A percentile compares a stretch with the other conserved stretches of the same genome.
phyloP scores from a whole-genome alignment of 2,113 vertebrate genomes.

The Phyllopteryx taeniolatus region DNA sequence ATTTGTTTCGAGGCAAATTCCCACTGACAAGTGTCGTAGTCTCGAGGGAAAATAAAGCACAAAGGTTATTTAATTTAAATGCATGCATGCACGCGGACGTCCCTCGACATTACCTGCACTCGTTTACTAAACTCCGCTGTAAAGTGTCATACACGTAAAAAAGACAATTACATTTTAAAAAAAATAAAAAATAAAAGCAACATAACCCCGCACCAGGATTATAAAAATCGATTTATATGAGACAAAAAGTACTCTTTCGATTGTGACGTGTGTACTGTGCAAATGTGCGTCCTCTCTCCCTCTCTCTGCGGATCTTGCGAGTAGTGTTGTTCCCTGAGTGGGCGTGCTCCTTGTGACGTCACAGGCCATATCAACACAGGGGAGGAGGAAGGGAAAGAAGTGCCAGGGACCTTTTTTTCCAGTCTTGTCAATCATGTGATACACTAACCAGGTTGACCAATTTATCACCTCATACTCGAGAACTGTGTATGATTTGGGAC shows the following conservation, averaged over 20 bases:
- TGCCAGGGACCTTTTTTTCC: neutral
- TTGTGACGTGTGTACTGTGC: neutral
- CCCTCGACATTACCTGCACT: slow-evolving; percentile 69
- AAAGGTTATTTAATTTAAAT: neutral
- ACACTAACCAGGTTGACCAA: neutral
- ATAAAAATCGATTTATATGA: neutral
- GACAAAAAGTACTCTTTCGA: neutral
- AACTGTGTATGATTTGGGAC: too few species aligned
- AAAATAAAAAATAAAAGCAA: slow-evolving; percentile 3
- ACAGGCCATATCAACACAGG: neutral
- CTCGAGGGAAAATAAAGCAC: neutral
- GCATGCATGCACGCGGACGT: slow-evolving; percentile 33
- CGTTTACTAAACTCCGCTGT: slow-evolving; percentile 61
- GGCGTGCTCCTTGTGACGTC: neutral
- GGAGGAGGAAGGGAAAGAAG: neutral
- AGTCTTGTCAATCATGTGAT: neutral
- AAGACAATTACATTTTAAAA: neutral
- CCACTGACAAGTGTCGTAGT: neutral
- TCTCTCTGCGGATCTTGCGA: neutral
- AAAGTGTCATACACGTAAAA: slow-evolving; percentile 36
- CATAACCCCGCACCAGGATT: neutral
- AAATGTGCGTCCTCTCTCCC: neutral
- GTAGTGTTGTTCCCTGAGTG: neutral
- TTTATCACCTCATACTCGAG: too few species aligned
- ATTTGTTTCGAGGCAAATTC: neutral